These are phyloP conservation scores for Trachops cirrhosus DNA, from an alignment of 2,797 vertebrate species.

Conservation along the genomic window DNA sequence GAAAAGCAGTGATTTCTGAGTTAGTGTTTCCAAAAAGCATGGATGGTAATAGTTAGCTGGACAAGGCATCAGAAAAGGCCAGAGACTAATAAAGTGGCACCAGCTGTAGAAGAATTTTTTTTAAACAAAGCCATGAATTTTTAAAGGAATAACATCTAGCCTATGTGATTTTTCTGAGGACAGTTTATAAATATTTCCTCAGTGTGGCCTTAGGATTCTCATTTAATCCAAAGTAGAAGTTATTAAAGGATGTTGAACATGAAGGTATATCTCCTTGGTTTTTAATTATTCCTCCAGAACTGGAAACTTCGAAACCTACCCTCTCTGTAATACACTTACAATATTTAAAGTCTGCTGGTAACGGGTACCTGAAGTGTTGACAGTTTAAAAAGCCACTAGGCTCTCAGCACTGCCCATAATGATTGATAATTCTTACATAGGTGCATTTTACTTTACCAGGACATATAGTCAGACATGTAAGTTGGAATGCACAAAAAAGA, in stretches of 20 bases:
- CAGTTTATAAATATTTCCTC: conserved; percentile 1
- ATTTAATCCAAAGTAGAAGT: conserved; percentile 36
- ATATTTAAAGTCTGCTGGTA: not conserved
- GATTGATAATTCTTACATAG: not conserved
- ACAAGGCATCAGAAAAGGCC: not conserved
- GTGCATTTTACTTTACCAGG: not conserved
- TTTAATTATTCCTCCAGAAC: not conserved
- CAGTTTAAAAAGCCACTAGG: conserved; percentile 25
- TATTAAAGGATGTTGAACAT: not conserved
- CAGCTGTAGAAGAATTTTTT: not conserved
- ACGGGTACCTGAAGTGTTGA: not conserved
- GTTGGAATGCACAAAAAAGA: not conserved
- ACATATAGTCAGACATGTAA: not conserved
- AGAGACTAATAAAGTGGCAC: not conserved
- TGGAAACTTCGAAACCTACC: not conserved
- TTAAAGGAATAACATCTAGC: not conserved
- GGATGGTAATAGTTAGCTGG: not conserved
- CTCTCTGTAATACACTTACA: not conserved
- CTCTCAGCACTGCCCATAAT: not conserved
- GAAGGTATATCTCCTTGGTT: not conserved
- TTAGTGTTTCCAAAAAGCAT: not conserved
- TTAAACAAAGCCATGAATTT: not conserved
- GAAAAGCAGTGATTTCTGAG: not conserved
- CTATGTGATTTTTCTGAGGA: not conserved
- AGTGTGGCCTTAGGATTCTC: not conserved